phyloP scores from a whole-genome alignment of 2,888 invertebrate genomes.

The Hemithea aestivaria region DNA sequence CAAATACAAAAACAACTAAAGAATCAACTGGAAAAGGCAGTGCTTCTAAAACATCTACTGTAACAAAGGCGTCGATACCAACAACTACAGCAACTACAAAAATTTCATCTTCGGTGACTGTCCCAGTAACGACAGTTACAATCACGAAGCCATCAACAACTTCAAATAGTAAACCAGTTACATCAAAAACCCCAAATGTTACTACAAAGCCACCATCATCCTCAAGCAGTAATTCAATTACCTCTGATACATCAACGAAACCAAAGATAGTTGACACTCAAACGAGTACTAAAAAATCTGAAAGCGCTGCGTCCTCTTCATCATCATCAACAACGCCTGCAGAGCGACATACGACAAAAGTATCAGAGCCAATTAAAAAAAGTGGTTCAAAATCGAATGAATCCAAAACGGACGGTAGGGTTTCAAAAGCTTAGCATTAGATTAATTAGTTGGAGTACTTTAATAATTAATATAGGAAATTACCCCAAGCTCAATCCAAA shows the following conservation, averaged over 20 bases:
- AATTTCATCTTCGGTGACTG: slow-evolving; percentile 6
- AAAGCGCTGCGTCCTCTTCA: slow-evolving; percentile 4
- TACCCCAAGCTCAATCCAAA: slow-evolving; percentile 48
- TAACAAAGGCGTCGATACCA: neutral
- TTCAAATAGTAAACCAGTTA: slow-evolving; percentile 4
- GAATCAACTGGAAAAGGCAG: neutral
- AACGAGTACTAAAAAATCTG: slow-evolving; percentile 15
- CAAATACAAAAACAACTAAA: too few relatives aligned
- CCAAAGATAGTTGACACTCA: slow-evolving; percentile 18
- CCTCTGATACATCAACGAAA: slow-evolving; percentile 4
- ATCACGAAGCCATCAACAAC: slow-evolving; percentile 19
- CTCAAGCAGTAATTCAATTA: too few relatives aligned
- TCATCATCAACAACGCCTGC: slow-evolving; percentile 7
- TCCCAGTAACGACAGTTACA: slow-evolving; percentile 11
- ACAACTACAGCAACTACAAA: slow-evolving; percentile 1
- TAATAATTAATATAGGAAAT: slow-evolving; percentile 29
- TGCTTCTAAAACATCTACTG: neutral
- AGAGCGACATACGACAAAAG: slow-evolving; percentile 12
- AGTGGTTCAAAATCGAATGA: slow-evolving; percentile 34
- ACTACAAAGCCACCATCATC: slow-evolving; percentile 16
- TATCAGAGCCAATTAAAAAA: slow-evolving; percentile 27
- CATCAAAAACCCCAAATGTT: slow-evolving; percentile 8
- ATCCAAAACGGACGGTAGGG: slow-evolving; percentile 32
- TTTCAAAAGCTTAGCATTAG: slow-evolving; percentile 41
- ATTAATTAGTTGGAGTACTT: slow-evolving; percentile 3